Percentiles rank a stretch among this genome's conserved stretches.
Conservation (phyloP, 2,888 invertebrate species). For the Polydrusus tereticollis region DNA sequence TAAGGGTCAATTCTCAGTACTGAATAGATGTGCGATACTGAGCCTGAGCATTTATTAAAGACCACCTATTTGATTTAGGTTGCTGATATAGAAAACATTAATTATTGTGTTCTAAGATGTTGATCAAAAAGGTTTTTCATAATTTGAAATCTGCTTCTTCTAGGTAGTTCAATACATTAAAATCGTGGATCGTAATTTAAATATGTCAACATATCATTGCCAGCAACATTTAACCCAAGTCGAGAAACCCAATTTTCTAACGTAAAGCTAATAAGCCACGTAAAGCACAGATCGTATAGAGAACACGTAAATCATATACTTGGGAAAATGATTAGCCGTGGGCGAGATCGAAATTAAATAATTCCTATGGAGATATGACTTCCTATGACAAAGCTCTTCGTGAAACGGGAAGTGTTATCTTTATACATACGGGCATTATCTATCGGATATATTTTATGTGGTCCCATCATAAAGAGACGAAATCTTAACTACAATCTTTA, state of each 20-base stretch:
- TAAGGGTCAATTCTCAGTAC: no score
- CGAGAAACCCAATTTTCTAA: slow-evolving; percentile 5
- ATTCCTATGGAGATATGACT: slow-evolving; percentile 3
- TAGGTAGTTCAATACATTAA: background rate
- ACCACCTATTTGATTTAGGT: no score
- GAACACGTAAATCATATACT: slow-evolving; percentile 3
- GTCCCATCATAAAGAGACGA: background rate
- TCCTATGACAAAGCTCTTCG: background rate
- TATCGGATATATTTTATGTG: background rate
- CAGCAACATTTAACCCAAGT: background rate
- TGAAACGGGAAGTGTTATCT: slow-evolving; percentile 5
- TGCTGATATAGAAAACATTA: no score
- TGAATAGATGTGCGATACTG: no score
- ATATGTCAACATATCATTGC: background rate
- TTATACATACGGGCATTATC: slow-evolving; percentile 5
- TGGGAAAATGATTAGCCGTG: slow-evolving; percentile 6
- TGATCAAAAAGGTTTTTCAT: no score
- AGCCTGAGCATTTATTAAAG: no score
- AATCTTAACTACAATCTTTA: no score
- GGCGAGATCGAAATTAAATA: slow-evolving; percentile 12
- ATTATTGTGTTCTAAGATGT: no score
- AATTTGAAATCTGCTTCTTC: no score
- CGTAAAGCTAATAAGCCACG: background rate
- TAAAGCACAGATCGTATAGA: background rate
- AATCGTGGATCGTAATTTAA: background rate